Base-by-base conservation (phyloP, 2,888 invertebrate genomes). In the Macrophya annulata region DNA sequence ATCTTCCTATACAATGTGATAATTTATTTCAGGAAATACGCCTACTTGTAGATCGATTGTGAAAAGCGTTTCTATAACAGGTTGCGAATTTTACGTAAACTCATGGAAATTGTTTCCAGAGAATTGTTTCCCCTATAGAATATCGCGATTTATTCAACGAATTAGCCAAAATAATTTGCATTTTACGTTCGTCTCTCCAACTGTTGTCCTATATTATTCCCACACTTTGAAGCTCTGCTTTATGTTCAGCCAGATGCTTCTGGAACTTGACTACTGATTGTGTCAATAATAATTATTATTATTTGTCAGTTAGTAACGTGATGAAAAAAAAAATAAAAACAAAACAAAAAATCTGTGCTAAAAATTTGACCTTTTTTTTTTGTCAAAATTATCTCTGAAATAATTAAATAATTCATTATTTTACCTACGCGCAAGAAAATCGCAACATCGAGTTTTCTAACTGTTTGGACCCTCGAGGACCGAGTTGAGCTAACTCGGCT, bases 81-180 rank as follows among this genome's bases (percentile, higher is more conserved):
- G 43, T 10, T 71, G 71, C 37, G 40, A 71, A 71, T 71, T 74
- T n/a, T 15, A 21, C 21, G 45, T 45, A 74, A 71, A 71, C 71
- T 40, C 40, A 0, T 45, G 43, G 51, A 25, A 79, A 79, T 79
- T 59, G 77, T 55, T 59, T 31, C 21, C 59, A 55, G 43, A 76
- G 48, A 31, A 31, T 31, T 31, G n/a, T 25, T 79, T 51, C 77
- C 55, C 77, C 79, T 59, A 48, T 76, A 79, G 59, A 79, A 79
- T 59, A 79, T 88, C 90, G 88, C 88, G 89, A 92, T 91, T 92
- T 93, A 91, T 92, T 90, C 92, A 90, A 89, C 90, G 91, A 92
- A 93, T 92, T 92, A 92, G 91, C 89, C 88, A 87, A 89, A 90
- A 89, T 91, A 91, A 93, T 93, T 93, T 92, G 93, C 93, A 93